These are phyloP conservation scores for Vollenhovia emeryi DNA, from an alignment of 1,140 invertebrate genomes.

Conservation along the genomic window DNA sequence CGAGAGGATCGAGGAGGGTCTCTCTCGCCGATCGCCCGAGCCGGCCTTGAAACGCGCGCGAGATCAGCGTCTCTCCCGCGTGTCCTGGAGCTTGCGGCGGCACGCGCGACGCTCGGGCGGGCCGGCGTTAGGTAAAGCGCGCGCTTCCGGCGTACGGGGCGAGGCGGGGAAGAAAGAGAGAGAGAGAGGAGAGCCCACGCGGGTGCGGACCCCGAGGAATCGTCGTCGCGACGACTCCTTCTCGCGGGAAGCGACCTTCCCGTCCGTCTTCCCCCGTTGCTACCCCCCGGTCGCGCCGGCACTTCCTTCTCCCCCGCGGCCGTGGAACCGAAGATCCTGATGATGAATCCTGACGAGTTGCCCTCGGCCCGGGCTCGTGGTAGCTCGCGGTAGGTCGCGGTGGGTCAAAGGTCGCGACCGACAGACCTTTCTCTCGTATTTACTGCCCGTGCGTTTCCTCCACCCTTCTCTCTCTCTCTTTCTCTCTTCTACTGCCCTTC, in stretches of 20 bases:
- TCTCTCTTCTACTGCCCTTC: not conserved
- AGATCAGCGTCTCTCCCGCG: constrained; percentile 1
- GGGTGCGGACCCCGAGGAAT: constrained; percentile 35
- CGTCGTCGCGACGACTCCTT: not conserved
- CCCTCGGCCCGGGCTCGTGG: not conserved
- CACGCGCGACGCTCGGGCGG: not conserved
- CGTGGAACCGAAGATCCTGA: not conserved
- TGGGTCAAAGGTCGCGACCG: constrained; percentile 46
- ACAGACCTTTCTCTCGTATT: constrained; percentile 23
- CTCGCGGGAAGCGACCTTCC: not conserved
- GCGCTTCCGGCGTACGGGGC: not conserved
- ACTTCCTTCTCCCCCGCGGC: not conserved
- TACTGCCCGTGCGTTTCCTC: constrained; percentile 12
- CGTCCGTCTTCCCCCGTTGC: not conserved
- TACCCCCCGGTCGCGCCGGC: not conserved
- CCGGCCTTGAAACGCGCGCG: not conserved
- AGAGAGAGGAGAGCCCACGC: not conserved
- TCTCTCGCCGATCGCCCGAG: too few species aligned
- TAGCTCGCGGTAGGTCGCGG: constrained; percentile 30
- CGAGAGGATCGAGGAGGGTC: not conserved
- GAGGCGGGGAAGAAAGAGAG: not conserved
- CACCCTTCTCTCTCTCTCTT: not conserved
- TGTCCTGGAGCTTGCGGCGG: not conserved
- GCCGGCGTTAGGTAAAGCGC: not conserved
- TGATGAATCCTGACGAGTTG: not conserved